Evolutionary conservation across 92 coral and sea anemone species (phyloP).

Genomic region (Bergia puertoricense): DNA sequence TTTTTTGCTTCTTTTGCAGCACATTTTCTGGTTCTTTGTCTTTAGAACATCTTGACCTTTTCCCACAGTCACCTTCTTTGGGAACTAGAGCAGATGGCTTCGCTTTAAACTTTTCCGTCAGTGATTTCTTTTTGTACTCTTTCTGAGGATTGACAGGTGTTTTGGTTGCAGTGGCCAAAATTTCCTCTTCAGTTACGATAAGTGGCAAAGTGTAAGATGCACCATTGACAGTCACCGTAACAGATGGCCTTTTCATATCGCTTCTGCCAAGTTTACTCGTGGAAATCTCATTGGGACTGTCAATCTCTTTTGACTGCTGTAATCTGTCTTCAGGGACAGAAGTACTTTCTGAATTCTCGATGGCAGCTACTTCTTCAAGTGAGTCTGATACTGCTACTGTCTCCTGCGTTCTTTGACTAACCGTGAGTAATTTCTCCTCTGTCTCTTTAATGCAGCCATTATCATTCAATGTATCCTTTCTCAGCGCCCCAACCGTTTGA

Average conservation of each 20-base stretch:
- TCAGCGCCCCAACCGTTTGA: not conserved
- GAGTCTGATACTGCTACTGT: not conserved
- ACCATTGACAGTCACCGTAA: slow-evolving; percentile 31
- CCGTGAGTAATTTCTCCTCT: not conserved
- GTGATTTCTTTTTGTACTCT: not conserved
- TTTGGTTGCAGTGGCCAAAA: slow-evolving; percentile 25
- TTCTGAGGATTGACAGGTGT: not conserved
- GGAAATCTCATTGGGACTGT: not conserved
- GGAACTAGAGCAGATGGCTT: not conserved
- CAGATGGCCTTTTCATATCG: slow-evolving; percentile 13
- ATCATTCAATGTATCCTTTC: not conserved
- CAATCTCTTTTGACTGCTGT: not conserved
- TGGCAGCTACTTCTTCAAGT: not conserved
- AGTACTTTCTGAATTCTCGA: not conserved
- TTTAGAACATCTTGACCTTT: not conserved
- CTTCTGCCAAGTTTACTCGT: not conserved
- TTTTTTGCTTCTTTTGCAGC: not conserved
- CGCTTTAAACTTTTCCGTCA: not conserved
- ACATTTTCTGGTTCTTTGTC: not conserved
- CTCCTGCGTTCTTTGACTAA: not conserved
- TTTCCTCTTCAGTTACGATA: slow-evolving; percentile 39
- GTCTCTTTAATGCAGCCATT: not conserved
- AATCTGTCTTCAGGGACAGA: not conserved
- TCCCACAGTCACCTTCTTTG: not conserved
- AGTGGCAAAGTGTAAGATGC: slow-evolving; percentile 36